Evolutionary conservation across 1,140 invertebrate species (phyloP).

Genomic region (Drosophila takahashii): DNA sequence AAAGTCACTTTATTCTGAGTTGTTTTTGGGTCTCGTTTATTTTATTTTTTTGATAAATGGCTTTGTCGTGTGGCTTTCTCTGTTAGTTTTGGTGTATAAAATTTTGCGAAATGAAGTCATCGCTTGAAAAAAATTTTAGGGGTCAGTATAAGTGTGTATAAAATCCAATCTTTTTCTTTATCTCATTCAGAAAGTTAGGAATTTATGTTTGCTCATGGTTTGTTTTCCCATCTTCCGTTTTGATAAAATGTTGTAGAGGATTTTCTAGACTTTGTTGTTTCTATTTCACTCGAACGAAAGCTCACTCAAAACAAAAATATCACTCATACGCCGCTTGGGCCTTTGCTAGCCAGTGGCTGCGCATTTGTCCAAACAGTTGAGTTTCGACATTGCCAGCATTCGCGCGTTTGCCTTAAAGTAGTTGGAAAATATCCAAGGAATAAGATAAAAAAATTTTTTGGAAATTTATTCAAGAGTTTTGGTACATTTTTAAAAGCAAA

Average conservation of each 20-base stretch:
- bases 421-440: conserved; percentile 21
- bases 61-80: conserved; percentile 51
- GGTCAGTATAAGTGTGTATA: conserved; percentile 10
- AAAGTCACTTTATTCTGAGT: conserved; percentile 35
- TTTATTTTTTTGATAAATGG: conserved; percentile 66
- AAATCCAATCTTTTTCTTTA: conserved; percentile 13
- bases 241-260: conserved; percentile 19
- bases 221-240: conserved; percentile 26
- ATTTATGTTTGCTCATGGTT: conserved; percentile 12
- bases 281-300: conserved; percentile 49
- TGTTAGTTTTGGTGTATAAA: conserved; percentile 60
- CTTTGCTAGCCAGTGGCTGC: conserved; percentile 57
- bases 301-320: conserved; percentile 63
- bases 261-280: conserved; percentile 4
- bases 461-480: neutral
- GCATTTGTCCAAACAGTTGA: conserved; percentile 78
- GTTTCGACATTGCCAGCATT: conserved; percentile 64
- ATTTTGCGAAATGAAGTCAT: conserved; percentile 71
- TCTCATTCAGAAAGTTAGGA: conserved; percentile 31
- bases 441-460: conserved; percentile 7
- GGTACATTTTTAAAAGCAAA: neutral
- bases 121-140: conserved; percentile 42
- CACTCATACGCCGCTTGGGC: conserved; percentile 77
- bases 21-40: conserved; percentile 8
- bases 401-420: conserved; percentile 51